Evolutionary conservation across 2,797 vertebrate genomes (phyloP), one percentile per base, ranked within the genome.

Genomic region (Smutsia gigantea): DNA sequence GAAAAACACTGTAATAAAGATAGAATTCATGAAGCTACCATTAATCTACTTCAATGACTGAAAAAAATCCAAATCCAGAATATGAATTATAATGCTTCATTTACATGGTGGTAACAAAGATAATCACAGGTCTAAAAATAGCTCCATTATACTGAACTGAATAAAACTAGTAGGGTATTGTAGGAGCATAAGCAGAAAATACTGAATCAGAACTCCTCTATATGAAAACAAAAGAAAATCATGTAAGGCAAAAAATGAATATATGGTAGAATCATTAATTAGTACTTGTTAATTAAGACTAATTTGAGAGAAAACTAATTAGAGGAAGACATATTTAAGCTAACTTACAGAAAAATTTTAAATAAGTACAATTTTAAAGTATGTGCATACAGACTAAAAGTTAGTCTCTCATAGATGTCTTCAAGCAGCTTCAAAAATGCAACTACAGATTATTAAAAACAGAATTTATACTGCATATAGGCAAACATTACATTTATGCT

Each of bases 191-290:
- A 85, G 63, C 7, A 71, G 51, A 87, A 94, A 87, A 86, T 23
- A 72, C 1, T 92, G 46, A 95, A 59, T 93, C 27, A 94, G 34
- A 92, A 89, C 11, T 96, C 29, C 2, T 72, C 27, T 46, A 4
- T 29, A 82, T 46, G 95, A 94, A 83, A 89, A 75, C 15, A 86
- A 89, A 95, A 90, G 21, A 57, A 91, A 89, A 92, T 71, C 42
- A 87, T 23, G 1, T 51, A 92, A 55, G 27, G 75, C 71, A 82
- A 79, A 90, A 78, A 81, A 66, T 87, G 87, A 94, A 34, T 82
- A 79, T 84, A 88, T 9, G 23, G 21, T 29, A 83, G n/a, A 87
- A 17, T 82, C 12, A 93, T 71, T 93, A 79, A 93, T 75, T 64
- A 86, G 21, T 86, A 93, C 25, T 93, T 94, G 14, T 49, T 75